Evolutionary conservation across 2,888 invertebrate species (phyloP).

Genomic region (Spialia ferax): DNA sequence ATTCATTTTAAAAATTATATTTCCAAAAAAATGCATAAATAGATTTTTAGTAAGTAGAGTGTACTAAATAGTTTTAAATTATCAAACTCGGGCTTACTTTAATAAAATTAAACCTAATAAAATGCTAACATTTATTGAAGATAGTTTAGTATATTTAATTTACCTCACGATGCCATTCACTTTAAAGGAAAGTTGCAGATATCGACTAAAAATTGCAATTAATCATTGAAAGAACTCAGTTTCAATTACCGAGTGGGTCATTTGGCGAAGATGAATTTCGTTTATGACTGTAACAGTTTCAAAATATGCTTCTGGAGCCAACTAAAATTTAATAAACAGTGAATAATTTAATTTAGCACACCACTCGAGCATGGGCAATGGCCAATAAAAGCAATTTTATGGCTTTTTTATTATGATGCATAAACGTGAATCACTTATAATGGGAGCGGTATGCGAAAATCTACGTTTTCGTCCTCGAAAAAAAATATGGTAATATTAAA

Average conservation of each 20-base stretch:
- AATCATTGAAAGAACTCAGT: conserved; percentile 46
- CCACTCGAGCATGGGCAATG: conserved; percentile 78
- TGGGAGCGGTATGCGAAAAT: conserved; percentile 64
- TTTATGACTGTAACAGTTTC: conserved; percentile 69
- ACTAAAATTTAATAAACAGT: conserved; percentile 82
- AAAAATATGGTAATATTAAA: conserved; percentile 44
- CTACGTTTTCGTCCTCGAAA: conserved; percentile 60
- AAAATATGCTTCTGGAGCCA: conserved; percentile 75
- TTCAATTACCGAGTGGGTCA: conserved; percentile 57
- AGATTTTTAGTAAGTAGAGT: no score
- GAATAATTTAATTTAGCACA: conserved; percentile 81
- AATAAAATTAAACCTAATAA: no score
- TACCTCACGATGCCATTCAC: no score
- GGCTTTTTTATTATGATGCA: conserved; percentile 83
- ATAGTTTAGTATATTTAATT: no score
- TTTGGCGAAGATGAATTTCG: conserved; percentile 69
- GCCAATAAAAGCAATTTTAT: conserved; percentile 84
- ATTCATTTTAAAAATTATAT: no score
- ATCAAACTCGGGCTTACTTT: no score
- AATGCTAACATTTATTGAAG: no score
- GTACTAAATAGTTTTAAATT: no score
- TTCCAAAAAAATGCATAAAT: no score
- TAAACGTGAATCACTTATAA: conserved; percentile 82
- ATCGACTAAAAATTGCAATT: conserved; percentile 23
- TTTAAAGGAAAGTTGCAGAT: conserved; percentile 14